Conservation (phyloP, 2,797 vertebrate genomes). For the Avahi laniger region DNA sequence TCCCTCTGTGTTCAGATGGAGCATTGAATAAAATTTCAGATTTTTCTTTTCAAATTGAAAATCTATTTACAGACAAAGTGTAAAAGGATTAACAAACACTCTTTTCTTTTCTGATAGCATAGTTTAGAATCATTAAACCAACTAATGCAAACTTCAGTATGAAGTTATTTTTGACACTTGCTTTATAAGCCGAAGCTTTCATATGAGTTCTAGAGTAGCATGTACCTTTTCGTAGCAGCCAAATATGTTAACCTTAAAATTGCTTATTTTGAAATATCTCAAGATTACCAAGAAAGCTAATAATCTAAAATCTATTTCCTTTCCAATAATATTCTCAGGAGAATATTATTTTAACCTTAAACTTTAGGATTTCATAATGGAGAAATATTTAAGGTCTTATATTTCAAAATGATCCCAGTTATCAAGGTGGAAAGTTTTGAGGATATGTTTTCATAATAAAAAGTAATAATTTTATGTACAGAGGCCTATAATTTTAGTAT, state of each 20-base stretch:
- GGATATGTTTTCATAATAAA: conserved; percentile 2
- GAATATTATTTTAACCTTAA: neutral
- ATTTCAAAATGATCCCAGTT: neutral
- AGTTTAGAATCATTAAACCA: conserved; percentile 43
- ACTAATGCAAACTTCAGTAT: conserved; percentile 23
- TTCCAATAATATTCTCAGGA: conserved; percentile 20
- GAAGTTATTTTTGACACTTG: neutral
- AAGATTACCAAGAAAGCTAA: conserved; percentile 43
- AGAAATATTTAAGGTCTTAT: neutral
- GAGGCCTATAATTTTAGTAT: conserved; percentile 16
- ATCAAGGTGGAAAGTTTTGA: neutral
- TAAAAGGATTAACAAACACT: neutral
- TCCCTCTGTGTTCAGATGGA: neutral
- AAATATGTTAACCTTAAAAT: neutral
- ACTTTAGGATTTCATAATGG: conserved; percentile 33
- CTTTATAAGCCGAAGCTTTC: conserved; percentile 18
- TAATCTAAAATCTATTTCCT: conserved; percentile 25
- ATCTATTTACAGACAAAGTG: conserved; percentile 29
- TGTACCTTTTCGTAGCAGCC: neutral
- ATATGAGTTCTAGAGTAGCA: neutral
- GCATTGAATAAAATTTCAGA: conserved; percentile 18
- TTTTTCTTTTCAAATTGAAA: neutral
- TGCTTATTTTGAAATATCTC: conserved; percentile 32
- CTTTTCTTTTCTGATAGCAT: neutral
- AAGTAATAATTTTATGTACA: neutral